Conservation (phyloP, 2,888 invertebrate genomes). For the Chelonus formosanus region DNA sequence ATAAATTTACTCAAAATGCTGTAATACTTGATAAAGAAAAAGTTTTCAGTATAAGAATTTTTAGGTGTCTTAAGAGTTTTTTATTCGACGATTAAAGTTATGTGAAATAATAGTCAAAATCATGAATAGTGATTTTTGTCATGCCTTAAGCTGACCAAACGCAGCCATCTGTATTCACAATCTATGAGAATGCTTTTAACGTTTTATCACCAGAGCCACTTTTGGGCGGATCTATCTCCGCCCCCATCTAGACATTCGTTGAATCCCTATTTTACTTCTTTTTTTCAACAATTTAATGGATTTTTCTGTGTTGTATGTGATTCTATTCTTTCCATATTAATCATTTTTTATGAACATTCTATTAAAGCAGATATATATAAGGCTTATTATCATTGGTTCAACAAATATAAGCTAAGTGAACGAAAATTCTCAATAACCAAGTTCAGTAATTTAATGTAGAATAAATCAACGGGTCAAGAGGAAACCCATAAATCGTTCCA, state of each 20-base stretch:
- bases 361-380: too few species aligned
- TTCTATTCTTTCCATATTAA: conserved; percentile 15
- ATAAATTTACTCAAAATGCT: too few species aligned
- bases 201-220: conserved; percentile 52
- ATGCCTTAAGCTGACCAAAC: conserved; percentile 36
- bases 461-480: too few species aligned
- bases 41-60: too few species aligned
- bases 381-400: too few species aligned
- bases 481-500: too few species aligned
- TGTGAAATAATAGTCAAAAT: conserved; percentile 6
- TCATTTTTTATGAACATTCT: conserved; percentile 1
- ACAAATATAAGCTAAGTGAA: too few species aligned
- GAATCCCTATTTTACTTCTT: conserved; percentile 33
- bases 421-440: too few species aligned
- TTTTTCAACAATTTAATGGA: conserved; percentile 21
- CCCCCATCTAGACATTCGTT: conserved; percentile 36
- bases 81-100: too few species aligned
- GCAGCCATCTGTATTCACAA: conserved; percentile 46
- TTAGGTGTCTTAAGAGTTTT: too few species aligned
- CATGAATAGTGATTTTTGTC: conserved; percentile 7
- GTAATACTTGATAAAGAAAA: too few species aligned
- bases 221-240: conserved; percentile 44
- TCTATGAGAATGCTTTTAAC: conserved; percentile 55
- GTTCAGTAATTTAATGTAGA: too few species aligned
- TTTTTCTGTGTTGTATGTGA: conserved; percentile 12